These are phyloP conservation scores for Cyaniris semiargus DNA, from an alignment of 2,888 invertebrate genomes.

Conservation along the genomic window DNA sequence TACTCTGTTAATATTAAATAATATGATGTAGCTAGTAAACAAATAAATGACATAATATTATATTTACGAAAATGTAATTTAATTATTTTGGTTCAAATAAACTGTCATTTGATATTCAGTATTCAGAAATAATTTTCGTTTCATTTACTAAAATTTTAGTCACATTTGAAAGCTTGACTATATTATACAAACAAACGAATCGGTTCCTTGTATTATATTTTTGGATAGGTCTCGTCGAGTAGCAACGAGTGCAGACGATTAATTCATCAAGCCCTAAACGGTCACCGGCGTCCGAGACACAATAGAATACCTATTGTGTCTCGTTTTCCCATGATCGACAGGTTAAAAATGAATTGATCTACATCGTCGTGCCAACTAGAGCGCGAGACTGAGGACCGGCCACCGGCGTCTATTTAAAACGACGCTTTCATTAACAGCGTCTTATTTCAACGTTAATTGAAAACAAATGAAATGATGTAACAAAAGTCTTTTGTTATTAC, in stretches of 20 bases:
- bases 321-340: too few relatives aligned
- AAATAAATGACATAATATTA: neutral
- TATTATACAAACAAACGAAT: too few relatives aligned
- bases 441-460: conserved; percentile 25
- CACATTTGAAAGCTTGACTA: too few relatives aligned
- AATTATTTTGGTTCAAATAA: neutral
- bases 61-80: neutral
- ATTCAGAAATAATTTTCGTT: neutral
- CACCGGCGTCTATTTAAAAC: conserved; percentile 25
- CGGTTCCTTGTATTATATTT: neutral
- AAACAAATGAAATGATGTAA: conserved; percentile 25
- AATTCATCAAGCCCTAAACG: too few relatives aligned
- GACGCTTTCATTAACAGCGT: conserved; percentile 28
- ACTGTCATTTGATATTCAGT: neutral
- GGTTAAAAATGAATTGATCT: conserved; percentile 38
- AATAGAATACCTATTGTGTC: too few relatives aligned
- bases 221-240: conserved; percentile 32
- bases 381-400: conserved; percentile 23
- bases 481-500: conserved; percentile 3
- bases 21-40: neutral
- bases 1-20: neutral
- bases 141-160: too few relatives aligned
- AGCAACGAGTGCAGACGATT: conserved; percentile 35
- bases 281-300: too few relatives aligned
- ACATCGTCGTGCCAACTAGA: conserved; percentile 36